These are phyloP conservation scores for cattle (Bos taurus) DNA, from an alignment of 2,113 vertebrate species.

Conservation along the genomic window DNA sequence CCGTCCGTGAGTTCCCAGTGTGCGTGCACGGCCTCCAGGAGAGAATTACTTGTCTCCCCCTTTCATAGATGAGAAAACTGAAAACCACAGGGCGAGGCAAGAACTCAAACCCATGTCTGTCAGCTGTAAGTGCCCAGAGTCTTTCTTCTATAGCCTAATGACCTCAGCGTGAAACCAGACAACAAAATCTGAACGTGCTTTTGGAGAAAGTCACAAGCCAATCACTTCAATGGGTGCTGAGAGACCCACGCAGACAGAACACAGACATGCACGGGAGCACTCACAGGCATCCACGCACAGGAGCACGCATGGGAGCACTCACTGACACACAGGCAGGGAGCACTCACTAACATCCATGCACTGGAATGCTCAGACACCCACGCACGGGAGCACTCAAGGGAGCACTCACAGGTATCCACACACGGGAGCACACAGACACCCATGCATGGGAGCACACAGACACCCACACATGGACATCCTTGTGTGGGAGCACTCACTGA, in stretches of 20 bases:
- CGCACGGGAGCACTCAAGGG: no score
- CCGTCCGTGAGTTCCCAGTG: rapidly evolving
- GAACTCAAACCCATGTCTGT: not conserved
- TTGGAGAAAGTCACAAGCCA: not conserved
- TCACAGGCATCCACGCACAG: not conserved
- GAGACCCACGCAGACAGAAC: not conserved
- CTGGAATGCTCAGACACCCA: no score
- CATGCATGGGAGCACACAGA: no score
- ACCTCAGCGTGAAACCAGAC: not conserved
- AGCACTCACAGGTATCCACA: no score
- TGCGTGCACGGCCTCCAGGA: rapidly evolving
- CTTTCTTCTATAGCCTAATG: not conserved
- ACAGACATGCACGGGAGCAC: rapidly evolving
- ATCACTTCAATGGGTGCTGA: not conserved
- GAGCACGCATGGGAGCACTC: not conserved
- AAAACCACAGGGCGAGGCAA: not conserved
- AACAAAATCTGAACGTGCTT: rapidly evolving
- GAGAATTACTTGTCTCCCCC: not conserved
- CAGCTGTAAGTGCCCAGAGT: not conserved
- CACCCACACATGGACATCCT: no score
- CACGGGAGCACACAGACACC: no score
- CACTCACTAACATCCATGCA: no score
- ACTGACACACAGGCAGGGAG: not conserved
- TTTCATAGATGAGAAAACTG: rapidly evolving
- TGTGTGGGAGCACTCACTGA: no score